Evolutionary conservation across 2,888 invertebrate species (phyloP), one percentile per base, ranked within the genome.

Genomic region (Acrocyrtus sp.): DNA sequence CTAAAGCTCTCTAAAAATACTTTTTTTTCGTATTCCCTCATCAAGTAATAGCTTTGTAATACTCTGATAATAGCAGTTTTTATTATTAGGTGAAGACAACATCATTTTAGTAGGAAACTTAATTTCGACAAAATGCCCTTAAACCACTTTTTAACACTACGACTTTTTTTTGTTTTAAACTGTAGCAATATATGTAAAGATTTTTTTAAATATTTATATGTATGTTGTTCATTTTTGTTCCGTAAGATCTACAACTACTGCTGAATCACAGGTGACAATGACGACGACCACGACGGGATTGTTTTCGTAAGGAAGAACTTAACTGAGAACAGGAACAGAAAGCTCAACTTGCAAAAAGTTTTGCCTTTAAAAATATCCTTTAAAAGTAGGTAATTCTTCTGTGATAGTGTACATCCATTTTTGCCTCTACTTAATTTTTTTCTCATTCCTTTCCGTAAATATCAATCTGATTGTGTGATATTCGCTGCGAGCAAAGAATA

Each of bases 251-350:
- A 62, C 29, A 56, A 29, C 70, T 70, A 70, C 70, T 70, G 69
- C 70, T 70, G 74, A 65, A 76, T 76, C 76, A 76, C 76, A 76
- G 76, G 74, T 76, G 72, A 72, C 48, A 61, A 76, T 76, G 76
- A 76, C 74, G 74, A 76, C 74, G 70, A 70, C 70, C 70, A 70
- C 70, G 70, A 72, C 72, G 65, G 65, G 72, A 61, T 72, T 70
- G 65, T 63, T 65, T n/a, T 66, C 58, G 54, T 43, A 70, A 70
- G 62, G 70, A 48, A 24, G 48, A 57, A 70, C 60, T 19, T 8
- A 60, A 60, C 29, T 39, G 19, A 50, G 21, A 70, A 70, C 3
- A 43, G 24, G 27, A 56, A 39, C 29, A 58, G 12, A 29, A 48
- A 47, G 19, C 57, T 54, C n/a, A 61, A 60, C 43, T 34, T 34